Percentiles rank a stretch among this genome's conserved stretches.
Evolutionary conservation across 2,113 vertebrate species (phyloP).

Genomic region (Toxotes chatareus): DNA sequence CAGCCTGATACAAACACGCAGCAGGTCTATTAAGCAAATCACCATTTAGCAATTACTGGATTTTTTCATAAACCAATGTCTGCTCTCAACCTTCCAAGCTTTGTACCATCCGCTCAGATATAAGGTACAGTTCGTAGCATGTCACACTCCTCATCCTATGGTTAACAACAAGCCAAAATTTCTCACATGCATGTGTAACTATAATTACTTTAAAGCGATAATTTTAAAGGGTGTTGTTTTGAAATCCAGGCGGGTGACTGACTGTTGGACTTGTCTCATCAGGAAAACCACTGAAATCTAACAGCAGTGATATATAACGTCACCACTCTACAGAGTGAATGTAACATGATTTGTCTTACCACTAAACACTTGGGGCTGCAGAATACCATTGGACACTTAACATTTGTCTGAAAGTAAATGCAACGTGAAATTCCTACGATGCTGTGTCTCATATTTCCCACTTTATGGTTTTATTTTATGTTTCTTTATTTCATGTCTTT

Average conservation of each 20-base stretch:
- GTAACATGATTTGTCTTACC: conserved; percentile 52
- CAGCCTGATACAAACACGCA: conserved; percentile 28
- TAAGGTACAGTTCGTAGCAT: neutral
- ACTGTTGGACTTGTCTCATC: conserved; percentile 14
- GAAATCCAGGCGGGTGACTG: conserved; percentile 2
- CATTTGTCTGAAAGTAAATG: conserved; percentile 67
- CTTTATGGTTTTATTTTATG: neutral
- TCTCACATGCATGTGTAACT: conserved; percentile 43
- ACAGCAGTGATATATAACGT: conserved; percentile 43
- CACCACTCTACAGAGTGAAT: conserved; percentile 52
- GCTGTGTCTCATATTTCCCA: conserved; percentile 36
- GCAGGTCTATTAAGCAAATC: conserved; percentile 31
- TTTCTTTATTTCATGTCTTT: neutral
- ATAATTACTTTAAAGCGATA: neutral
- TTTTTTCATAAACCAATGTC: conserved; percentile 23
- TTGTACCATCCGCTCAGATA: neutral
- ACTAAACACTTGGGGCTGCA: conserved; percentile 48
- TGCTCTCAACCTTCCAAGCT: conserved; percentile 28
- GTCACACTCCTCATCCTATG: conserved; percentile 2
- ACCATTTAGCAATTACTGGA: conserved; percentile 31
- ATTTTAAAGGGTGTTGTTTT: conserved; percentile 24
- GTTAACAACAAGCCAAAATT: conserved; percentile 3
- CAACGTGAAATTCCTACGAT: conserved; percentile 53
- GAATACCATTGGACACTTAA: conserved; percentile 52
- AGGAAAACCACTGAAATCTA: conserved; percentile 28